Evolutionary conservation across 2,797 vertebrate species (phyloP), one percentile per base, ranked within the genome.

Genomic region (Sebastes cheni): DNA sequence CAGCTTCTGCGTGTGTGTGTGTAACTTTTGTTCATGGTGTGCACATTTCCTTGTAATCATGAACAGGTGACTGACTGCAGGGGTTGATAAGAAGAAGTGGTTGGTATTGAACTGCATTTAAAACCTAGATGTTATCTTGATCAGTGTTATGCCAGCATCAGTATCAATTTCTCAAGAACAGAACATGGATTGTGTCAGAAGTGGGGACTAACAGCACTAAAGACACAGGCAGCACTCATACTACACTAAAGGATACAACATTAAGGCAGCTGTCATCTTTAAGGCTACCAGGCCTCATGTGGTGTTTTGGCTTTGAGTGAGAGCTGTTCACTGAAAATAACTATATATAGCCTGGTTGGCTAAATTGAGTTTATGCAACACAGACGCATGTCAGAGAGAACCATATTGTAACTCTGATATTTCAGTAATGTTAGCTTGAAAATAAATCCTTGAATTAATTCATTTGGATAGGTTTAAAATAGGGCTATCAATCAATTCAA

Each of bases 41-140:
- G 52, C 52, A 72, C 12, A 52, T 75, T 66, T 56, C 25, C 55
- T 50, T 60, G 27, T 72, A 76, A 83, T 66, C 23, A 8, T 13
- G 46, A 79, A n/a, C 82, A 75, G 81, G 67, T 86, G 74, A 58
- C 27, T 22, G 50, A 16, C 22, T 1, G 74, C 46, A 75, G 72
- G 27, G 9, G 18, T 74, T 64, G 71, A 73, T 58, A 67, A 65
- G 58, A 46, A 55, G 3, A 67, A 7, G 20, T 22, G 23, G 20
- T 50, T 25, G 16, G 5, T 54, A 29, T 75, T 71, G 58, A 77
- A 61, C n/a, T 59, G 18, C 10, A 61, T 67, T 8, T 30, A 36
- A 34, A 77, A 50, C 8, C 23, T 10, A 5, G 36, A 23, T 55
- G 4, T 59, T 39, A 0, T n/a, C 56, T 68, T 32, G 42, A 54